These are phyloP conservation scores for Iphiclides podalirius DNA, from an alignment of 2,888 invertebrate species.

Conservation along the genomic window DNA sequence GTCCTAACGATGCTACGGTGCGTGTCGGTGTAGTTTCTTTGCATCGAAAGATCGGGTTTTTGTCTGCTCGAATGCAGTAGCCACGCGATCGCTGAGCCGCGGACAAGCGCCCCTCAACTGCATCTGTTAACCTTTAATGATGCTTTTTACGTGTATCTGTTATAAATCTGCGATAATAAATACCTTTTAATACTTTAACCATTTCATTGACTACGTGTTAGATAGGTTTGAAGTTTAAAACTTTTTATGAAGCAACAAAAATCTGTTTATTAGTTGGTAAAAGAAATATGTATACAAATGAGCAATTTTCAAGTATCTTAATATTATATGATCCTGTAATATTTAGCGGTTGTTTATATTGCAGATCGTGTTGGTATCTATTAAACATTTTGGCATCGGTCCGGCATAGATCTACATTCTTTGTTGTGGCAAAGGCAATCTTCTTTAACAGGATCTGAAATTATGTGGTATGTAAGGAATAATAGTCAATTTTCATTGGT, in stretches of 20 bases:
- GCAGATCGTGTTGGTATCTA: too few species aligned
- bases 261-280: too few species aligned
- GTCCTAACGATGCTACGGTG: slow-evolving; percentile 9
- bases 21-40: slow-evolving; percentile 12
- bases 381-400: slow-evolving; percentile 18
- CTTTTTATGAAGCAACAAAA: too few species aligned
- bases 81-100: slow-evolving; percentile 13
- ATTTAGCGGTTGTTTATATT: too few species aligned
- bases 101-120: not conserved
- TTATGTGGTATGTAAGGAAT: slow-evolving; percentile 12
- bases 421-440: slow-evolving; percentile 39
- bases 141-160: slow-evolving; percentile 2
- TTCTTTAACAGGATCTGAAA: slow-evolving; percentile 39
- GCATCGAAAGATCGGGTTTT: slow-evolving; percentile 13
- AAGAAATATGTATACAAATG: too few species aligned
- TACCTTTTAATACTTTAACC: not conserved
- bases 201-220: too few species aligned
- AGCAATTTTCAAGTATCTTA: too few species aligned
- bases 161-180: slow-evolving; percentile 1
- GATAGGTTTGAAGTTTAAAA: too few species aligned
- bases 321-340: too few species aligned
- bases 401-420: slow-evolving; percentile 29
- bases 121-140: slow-evolving; percentile 4
- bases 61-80: not conserved
- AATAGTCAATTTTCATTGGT: too few species aligned